These are phyloP conservation scores for Dinoponera quadriceps DNA, from an alignment of 1,140 invertebrate genomes.

Conservation along the genomic window DNA sequence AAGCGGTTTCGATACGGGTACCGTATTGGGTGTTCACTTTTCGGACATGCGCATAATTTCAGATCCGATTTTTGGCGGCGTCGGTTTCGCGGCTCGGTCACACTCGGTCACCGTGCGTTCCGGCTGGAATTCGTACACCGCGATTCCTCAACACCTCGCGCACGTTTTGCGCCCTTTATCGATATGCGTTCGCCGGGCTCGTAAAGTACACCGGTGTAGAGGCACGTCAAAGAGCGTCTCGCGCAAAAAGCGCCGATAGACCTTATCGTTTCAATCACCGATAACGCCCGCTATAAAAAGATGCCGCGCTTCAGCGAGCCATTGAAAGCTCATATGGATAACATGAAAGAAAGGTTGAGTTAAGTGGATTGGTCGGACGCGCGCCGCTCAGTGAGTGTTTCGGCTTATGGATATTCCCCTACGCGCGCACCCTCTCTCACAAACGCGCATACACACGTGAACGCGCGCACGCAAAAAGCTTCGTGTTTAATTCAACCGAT, in stretches of 20 bases:
- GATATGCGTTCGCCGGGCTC: conserved; percentile 28
- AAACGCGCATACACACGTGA: no score
- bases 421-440: background rate
- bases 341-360: conserved; percentile 62
- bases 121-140: conserved; percentile 7
- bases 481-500: no score
- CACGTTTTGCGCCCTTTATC: background rate
- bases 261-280: conserved; percentile 72
- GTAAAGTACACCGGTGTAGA: conserved; percentile 28
- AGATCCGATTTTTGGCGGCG: conserved; percentile 20
- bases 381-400: conserved; percentile 22
- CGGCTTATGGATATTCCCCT: conserved; percentile 42
- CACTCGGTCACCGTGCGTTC: conserved; percentile 5
- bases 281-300: conserved; percentile 79
- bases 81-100: conserved; percentile 17
- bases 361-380: conserved; percentile 58
- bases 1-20: conserved; percentile 15
- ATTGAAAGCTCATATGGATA: conserved; percentile 63
- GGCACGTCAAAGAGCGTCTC: conserved; percentile 48
- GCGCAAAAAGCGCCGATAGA: conserved; percentile 62
- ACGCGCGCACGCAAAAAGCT: no score
- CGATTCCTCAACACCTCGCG: conserved; percentile 5
- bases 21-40: conserved; percentile 23
- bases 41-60: conserved; percentile 12
- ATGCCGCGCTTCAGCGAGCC: conserved; percentile 58